These are phyloP conservation scores for Phyllotis vaccarum DNA, from an alignment of 2,797 vertebrate species.

Conservation along the genomic window DNA sequence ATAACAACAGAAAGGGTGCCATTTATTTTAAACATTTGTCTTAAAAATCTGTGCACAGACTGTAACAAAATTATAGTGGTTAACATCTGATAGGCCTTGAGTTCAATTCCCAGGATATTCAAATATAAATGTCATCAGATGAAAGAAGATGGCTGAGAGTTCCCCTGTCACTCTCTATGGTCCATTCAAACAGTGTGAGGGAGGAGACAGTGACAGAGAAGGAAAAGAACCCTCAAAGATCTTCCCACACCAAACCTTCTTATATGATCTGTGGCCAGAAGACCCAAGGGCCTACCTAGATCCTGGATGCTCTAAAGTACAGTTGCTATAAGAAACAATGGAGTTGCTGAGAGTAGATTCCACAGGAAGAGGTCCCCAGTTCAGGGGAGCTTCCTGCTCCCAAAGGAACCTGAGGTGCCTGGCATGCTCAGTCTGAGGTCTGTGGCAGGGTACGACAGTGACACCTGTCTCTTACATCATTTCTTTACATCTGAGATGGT, in stretches of 20 bases:
- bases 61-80: background rate
- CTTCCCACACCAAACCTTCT: background rate
- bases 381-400: rapidly evolving
- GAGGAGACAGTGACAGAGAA: background rate
- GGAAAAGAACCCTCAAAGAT: background rate
- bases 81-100: background rate
- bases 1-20: background rate
- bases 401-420: rapidly evolving
- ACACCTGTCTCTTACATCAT: rapidly evolving
- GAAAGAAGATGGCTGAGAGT: background rate
- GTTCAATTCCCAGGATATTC: background rate
- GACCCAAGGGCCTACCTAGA: background rate
- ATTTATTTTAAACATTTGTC: background rate
- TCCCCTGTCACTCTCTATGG: background rate
- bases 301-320: background rate
- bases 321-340: background rate
- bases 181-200: background rate
- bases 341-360: rapidly evolving
- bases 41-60: background rate
- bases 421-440: rapidly evolving
- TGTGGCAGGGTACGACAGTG: rapidly evolving
- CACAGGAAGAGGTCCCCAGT: background rate
- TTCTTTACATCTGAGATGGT: background rate
- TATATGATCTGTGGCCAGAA: background rate
- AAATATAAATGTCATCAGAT: background rate